Percentiles rank a stretch among this genome's conserved stretches.
Conservation (phyloP, 1,140 invertebrate genomes). For the Drosophila baimaii region DNA sequence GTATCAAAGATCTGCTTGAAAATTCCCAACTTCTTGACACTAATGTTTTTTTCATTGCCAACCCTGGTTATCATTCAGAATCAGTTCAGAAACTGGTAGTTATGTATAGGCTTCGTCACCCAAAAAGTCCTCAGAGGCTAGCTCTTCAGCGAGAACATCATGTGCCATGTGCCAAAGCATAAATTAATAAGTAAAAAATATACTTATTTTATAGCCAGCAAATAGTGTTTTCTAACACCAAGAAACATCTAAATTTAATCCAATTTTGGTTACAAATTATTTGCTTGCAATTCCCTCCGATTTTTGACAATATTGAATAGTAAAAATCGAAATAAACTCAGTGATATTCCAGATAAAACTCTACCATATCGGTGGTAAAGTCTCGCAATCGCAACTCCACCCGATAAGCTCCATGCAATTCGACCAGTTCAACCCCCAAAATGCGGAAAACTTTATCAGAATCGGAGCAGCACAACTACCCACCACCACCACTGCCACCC, state of each 20-base stretch:
- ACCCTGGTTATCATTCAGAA: too few species aligned
- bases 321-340: background rate
- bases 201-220: background rate
- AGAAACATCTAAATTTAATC: background rate
- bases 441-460: conserved; percentile 58
- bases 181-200: background rate
- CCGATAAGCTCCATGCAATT: conserved; percentile 47
- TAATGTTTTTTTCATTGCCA: too few species aligned
- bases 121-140: background rate
- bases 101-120: too few species aligned
- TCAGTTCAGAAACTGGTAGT: background rate
- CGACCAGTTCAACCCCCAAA: conserved; percentile 61
- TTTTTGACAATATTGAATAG: conserved; percentile 7
- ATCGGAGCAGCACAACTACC: conserved; percentile 37
- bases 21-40: too few species aligned
- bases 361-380: conserved; percentile 18
- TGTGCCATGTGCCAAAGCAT: background rate
- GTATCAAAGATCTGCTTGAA: background rate
- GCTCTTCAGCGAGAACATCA: background rate
- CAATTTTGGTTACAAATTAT: background rate
- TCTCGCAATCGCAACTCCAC: conserved; percentile 25
- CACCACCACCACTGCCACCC: conserved; percentile 30
- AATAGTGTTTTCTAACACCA: background rate
- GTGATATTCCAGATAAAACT: conserved; percentile 26
- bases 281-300: background rate